These are phyloP conservation scores for Panulirus ornatus DNA, from an alignment of 1,140 invertebrate genomes.

Conservation along the genomic window DNA sequence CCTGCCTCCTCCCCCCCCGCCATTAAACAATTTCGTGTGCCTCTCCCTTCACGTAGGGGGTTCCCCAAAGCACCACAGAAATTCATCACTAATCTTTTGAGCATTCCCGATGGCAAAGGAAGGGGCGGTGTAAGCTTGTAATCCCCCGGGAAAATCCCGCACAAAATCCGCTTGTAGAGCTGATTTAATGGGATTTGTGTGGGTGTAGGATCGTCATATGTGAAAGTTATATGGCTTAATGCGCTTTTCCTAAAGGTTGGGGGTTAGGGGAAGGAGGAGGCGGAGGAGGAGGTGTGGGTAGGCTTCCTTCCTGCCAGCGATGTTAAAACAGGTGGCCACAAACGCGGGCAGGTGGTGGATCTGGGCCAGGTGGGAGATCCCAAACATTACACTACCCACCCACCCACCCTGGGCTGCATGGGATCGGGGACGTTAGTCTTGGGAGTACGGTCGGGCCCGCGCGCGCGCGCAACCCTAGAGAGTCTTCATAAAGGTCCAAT, in stretches of 20 bases:
- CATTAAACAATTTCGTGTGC: too few species aligned
- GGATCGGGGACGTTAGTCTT: too few species aligned
- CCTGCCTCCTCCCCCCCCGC: constrained; percentile 16
- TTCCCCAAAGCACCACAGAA: constrained; percentile 42
- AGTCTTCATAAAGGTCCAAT: constrained; percentile 52
- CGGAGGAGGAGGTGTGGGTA: background rate
- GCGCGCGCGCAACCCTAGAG: too few species aligned
- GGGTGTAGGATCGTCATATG: constrained; percentile 59
- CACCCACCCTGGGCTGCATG: too few species aligned
- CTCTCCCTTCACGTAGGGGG: background rate
- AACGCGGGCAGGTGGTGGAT: too few species aligned
- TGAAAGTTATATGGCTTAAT: constrained; percentile 69
- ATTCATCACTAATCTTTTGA: constrained; percentile 70
- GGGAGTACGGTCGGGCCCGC: too few species aligned
- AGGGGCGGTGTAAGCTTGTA: constrained; percentile 60
- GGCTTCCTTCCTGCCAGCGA: too few species aligned
- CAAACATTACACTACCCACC: too few species aligned
- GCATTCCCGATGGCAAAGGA: constrained; percentile 64
- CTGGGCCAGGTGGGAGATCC: too few species aligned
- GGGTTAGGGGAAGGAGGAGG: background rate
- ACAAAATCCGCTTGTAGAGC: constrained; percentile 60
- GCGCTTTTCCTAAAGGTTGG: constrained; percentile 29
- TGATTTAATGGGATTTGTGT: constrained; percentile 68
- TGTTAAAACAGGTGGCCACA: too few species aligned
- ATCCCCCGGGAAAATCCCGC: constrained; percentile 60